Evolutionary conservation across 2,888 invertebrate species (phyloP).

Genomic region (Harmothoe impar): DNA sequence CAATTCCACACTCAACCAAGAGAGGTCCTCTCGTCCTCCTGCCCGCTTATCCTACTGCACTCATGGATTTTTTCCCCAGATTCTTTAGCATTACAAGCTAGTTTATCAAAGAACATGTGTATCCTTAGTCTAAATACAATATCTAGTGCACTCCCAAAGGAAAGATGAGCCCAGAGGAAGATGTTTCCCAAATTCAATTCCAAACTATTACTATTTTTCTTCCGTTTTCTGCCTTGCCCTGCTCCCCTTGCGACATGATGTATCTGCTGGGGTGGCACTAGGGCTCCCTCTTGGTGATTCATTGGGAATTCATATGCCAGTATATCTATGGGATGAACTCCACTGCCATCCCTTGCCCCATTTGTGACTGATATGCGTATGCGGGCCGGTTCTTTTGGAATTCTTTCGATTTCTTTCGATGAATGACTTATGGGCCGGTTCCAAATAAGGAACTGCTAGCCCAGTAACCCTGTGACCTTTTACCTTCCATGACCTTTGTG

Average conservation of each 20-base stretch:
- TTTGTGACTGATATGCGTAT: not conserved
- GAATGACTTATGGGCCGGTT: not conserved
- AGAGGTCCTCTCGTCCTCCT: not conserved
- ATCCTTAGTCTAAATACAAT: too few species aligned
- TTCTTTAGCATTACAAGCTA: too few species aligned
- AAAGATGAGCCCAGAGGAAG: too few species aligned
- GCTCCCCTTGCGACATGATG: too few species aligned
- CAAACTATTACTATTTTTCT: too few species aligned
- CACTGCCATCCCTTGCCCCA: not conserved
- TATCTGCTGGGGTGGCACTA: too few species aligned
- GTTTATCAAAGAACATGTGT: too few species aligned
- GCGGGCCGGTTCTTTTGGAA: not conserved
- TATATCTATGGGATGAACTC: not conserved
- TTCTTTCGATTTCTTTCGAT: not conserved
- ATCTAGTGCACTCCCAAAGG: too few species aligned
- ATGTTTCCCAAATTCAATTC: too few species aligned
- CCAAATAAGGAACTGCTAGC: not conserved
- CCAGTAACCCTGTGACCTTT: not conserved
- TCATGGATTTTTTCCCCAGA: not conserved
- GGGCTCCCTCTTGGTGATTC: not conserved
- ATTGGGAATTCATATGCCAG: not conserved
- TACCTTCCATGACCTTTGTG: too few species aligned
- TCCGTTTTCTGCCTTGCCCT: too few species aligned
- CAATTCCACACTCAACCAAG: not conserved
- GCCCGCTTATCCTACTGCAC: not conserved